Conservation (phyloP, 2,797 vertebrate genomes). For the Cirrhinus mrigala region DNA sequence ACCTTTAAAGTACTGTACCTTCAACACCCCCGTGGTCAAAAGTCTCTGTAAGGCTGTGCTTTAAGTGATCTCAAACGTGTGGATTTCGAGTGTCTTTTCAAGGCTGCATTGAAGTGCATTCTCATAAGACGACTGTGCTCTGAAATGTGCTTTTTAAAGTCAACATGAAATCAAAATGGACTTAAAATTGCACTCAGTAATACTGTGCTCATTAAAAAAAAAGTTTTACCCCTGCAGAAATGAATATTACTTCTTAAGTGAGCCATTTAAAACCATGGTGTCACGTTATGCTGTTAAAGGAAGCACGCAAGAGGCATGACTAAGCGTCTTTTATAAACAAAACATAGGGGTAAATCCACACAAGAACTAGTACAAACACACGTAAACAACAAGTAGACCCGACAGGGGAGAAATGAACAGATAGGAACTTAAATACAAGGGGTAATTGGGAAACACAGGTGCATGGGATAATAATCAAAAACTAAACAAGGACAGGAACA, state of each 20-base stretch:
- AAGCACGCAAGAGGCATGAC: too few relatives aligned
- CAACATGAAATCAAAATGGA: conserved; percentile 7
- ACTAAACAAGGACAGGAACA: too few relatives aligned
- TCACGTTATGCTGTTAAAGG: too few relatives aligned
- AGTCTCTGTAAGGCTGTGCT: conserved; percentile 16
- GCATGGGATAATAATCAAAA: too few relatives aligned
- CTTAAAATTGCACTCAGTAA: neutral
- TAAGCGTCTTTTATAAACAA: too few relatives aligned
- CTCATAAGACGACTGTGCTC: conserved; percentile 6
- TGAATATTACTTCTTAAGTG: neutral
- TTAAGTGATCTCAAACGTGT: conserved; percentile 12
- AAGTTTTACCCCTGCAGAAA: neutral
- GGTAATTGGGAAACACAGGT: too few relatives aligned
- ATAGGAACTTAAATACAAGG: too few relatives aligned
- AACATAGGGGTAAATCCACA: too few relatives aligned
- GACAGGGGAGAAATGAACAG: too few relatives aligned
- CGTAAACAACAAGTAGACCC: too few relatives aligned
- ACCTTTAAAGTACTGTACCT: conserved; percentile 28
- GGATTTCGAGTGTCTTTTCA: conserved; percentile 27
- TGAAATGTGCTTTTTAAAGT: conserved; percentile 12
- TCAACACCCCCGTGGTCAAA: conserved; percentile 25
- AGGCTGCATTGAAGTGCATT: neutral
- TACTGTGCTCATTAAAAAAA: conserved; percentile 8
- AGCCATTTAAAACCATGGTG: neutral
- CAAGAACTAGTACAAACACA: too few relatives aligned